These are phyloP conservation scores for Brachynemurus nebulosus DNA, from an alignment of 2,888 invertebrate genomes.

Conservation along the genomic window DNA sequence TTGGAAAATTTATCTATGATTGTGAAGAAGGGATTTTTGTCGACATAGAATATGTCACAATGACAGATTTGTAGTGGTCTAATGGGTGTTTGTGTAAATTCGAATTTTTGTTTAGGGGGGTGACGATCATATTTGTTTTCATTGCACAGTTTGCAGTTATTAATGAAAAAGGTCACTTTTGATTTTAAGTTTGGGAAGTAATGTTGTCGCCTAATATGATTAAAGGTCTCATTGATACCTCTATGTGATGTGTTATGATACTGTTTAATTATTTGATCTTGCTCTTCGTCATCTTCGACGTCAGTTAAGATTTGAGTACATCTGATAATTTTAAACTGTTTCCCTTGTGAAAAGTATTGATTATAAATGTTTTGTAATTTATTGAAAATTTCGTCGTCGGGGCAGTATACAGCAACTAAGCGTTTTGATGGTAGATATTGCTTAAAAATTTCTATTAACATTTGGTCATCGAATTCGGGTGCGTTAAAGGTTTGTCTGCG, in stretches of 20 bases:
- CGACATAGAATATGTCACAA: conserved; percentile 7
- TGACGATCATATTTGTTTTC: conserved; percentile 11
- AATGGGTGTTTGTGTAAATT: conserved; percentile 4
- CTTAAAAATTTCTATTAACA: too few species aligned
- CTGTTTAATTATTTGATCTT: conserved; percentile 10
- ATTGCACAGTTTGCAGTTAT: conserved; percentile 10
- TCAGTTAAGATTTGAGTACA: conserved; percentile 2
- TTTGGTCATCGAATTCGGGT: too few species aligned
- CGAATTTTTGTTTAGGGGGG: conserved; percentile 6
- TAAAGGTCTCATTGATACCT: conserved; percentile 15
- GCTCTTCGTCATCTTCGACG: conserved; percentile 9
- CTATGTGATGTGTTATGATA: conserved; percentile 15
- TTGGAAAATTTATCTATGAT: conserved; percentile 18
- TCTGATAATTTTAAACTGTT: neutral
- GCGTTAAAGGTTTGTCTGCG: too few species aligned
- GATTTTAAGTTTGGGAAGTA: conserved; percentile 13
- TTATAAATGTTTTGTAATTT: neutral
- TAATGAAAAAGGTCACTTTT: conserved; percentile 9
- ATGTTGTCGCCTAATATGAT: conserved; percentile 11
- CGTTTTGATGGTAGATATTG: too few species aligned
- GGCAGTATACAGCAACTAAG: neutral
- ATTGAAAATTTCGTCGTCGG: neutral
- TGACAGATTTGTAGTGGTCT: conserved; percentile 9
- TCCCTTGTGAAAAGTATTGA: neutral
- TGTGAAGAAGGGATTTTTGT: conserved; percentile 15